These are phyloP conservation scores for Mixornis gularis DNA, from an alignment of 2,113 vertebrate genomes.

Conservation along the genomic window DNA sequence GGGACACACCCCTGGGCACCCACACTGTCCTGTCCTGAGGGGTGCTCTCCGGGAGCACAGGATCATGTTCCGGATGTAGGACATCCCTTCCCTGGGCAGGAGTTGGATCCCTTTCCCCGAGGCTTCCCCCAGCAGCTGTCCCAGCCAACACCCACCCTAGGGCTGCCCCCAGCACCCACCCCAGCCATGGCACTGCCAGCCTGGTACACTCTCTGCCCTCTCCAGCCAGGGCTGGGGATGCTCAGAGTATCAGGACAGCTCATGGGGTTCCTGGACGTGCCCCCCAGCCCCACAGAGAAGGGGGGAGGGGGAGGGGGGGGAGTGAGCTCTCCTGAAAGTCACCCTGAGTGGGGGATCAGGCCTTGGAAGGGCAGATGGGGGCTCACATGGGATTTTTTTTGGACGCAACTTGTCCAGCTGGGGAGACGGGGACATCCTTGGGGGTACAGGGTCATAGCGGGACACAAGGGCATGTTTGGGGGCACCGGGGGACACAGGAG, in stretches of 20 bases:
- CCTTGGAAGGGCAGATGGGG: background rate
- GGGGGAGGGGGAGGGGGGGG: background rate
- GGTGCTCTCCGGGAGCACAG: background rate
- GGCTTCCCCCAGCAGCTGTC: background rate
- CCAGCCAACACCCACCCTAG: background rate
- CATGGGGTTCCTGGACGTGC: background rate
- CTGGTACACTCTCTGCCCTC: accelerated
- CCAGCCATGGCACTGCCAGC: background rate
- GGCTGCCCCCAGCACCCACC: background rate
- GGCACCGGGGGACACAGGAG: background rate
- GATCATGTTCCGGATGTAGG: too few relatives aligned
- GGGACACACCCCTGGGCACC: background rate
- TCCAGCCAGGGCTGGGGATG: background rate
- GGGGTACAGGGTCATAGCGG: background rate
- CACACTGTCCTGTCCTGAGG: background rate
- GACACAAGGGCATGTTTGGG: background rate
- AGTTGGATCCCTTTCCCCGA: accelerated
- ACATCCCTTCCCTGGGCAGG: background rate
- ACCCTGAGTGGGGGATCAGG: background rate
- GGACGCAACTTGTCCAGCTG: background rate
- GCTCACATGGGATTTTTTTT: background rate
- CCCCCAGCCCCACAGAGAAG: background rate
- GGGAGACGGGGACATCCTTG: background rate
- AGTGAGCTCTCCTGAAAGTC: accelerated
- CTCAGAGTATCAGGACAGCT: background rate